Percentiles rank a stretch among this genome's conserved stretches.
phyloP scores from a whole-genome alignment of 2,888 invertebrate species.

The Caenorhabditis panamensis region DNA sequence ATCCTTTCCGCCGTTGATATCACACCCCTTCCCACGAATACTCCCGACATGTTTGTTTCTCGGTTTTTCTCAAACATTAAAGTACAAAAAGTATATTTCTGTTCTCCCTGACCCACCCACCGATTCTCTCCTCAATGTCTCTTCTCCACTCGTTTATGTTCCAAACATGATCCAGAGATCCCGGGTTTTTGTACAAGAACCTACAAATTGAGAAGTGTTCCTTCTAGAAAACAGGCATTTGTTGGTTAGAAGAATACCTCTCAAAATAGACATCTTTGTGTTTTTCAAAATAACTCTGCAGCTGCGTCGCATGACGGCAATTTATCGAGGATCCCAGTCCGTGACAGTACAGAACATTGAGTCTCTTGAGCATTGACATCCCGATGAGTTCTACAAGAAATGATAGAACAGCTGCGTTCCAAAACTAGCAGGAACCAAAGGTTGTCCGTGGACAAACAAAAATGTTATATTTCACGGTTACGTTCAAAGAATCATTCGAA shows the following conservation, averaged over 20 bases:
- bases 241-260: constrained; percentile 8
- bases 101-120: constrained; percentile 16
- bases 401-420: too few species aligned
- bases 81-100: not conserved
- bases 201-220: constrained; percentile 13
- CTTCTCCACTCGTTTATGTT: constrained; percentile 63
- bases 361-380: constrained; percentile 30
- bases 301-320: constrained; percentile 61
- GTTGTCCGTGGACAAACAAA: too few species aligned
- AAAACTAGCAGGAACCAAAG: not conserved
- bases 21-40: constrained; percentile 18
- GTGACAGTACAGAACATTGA: constrained; percentile 66
- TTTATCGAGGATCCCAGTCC: constrained; percentile 68
- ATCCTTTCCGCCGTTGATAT: constrained; percentile 12
- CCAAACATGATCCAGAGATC: constrained; percentile 60
- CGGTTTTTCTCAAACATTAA: constrained; percentile 16
- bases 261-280: constrained; percentile 63
- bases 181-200: constrained; percentile 64
- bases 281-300: constrained; percentile 46
- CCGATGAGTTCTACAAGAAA: too few species aligned
- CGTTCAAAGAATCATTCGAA: too few species aligned
- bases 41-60: constrained; percentile 9
- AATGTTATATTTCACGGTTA: too few species aligned
- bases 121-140: constrained; percentile 63
- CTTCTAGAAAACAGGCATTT: not conserved